Conservation (phyloP, 1,140 invertebrate genomes). For the Wasmannia auropunctata region DNA sequence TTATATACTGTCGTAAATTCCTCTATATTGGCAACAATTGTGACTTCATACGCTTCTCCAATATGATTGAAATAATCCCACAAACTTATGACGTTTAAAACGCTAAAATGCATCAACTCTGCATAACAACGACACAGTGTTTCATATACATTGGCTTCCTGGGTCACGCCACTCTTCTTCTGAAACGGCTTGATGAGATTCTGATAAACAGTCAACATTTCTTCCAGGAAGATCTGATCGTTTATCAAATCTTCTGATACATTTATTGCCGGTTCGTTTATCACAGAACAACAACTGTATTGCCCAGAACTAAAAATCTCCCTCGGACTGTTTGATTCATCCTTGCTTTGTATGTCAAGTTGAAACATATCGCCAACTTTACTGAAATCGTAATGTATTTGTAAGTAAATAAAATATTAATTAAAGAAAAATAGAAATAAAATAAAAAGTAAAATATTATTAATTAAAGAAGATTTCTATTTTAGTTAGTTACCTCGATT, state of each 20-base stretch:
- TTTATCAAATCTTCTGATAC: conserved; percentile 87
- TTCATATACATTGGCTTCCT: conserved; percentile 88
- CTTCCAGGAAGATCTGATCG: conserved; percentile 90
- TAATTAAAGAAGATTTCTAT: conserved; percentile 10
- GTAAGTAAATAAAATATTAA: conserved; percentile 4
- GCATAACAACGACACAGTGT: conserved; percentile 88
- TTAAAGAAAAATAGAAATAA: too few relatives aligned
- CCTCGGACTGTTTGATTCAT: conserved; percentile 73
- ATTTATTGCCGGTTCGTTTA: conserved; percentile 78
- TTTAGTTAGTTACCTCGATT: conserved; percentile 75
- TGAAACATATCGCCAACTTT: conserved; percentile 79
- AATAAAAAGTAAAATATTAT: background rate
- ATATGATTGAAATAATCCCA: conserved; percentile 89
- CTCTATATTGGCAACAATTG: conserved; percentile 89
- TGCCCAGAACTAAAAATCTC: conserved; percentile 81
- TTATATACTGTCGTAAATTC: conserved; percentile 91
- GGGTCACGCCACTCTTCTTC: conserved; percentile 86
- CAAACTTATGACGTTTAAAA: conserved; percentile 88
- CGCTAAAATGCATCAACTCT: conserved; percentile 89
- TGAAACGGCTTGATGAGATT: conserved; percentile 88
- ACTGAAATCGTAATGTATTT: conserved; percentile 71
- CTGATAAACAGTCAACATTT: conserved; percentile 88
- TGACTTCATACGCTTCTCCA: conserved; percentile 87
- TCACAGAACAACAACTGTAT: conserved; percentile 82
- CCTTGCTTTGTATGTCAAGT: conserved; percentile 76